Evolutionary conservation across 2,797 vertebrate species (phyloP), one percentile per base, ranked within the genome.

Genomic region (Lagocephalus sceleratus): DNA sequence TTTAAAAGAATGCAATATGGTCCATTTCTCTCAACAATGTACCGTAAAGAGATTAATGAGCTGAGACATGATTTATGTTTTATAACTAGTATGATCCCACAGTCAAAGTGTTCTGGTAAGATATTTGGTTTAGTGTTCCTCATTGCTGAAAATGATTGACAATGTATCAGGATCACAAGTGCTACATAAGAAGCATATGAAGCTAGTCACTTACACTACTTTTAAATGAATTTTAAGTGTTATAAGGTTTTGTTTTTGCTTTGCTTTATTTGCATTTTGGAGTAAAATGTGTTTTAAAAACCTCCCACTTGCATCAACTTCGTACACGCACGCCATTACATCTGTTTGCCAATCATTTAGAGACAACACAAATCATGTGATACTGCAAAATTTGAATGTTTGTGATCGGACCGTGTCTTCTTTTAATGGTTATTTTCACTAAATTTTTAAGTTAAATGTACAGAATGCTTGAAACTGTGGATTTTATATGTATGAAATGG

Each of bases 391-490:
- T 66, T 48, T 59, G 73, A 88, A 86, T 85, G 78, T 85, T 78
- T 57, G 63, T 61, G 47, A 73, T 68, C 23, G 58, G 47, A 75
- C 59, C 42, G 21, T 63, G 75, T 61, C 40, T 73, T 66, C 20
- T 71, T 71, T 76, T 56, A 54, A 70, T 52, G 62, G 47, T 73
- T 65, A 54, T 70, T 79, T 75, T 85, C 69, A 72, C 55, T 69
- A 51, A 60, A 74, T 73, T 23, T n/a, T 71, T 71, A 32, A 66
- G 68, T 74, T 70, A 69, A 76, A 75, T 84, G 79, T 85, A 84
- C 75, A 79, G 71, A 74, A 73, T 82, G 76, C 82, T 85, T 74
- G 80, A 76, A 61, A 73, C 78, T 78, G 82, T 90, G 77, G 69
- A 71, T 72, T 72, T 68, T 83, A 71, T 86, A 67, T 81, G 76